Base-by-base conservation (phyloP, 2,888 invertebrate species). In the Cetonia aurata region DNA sequence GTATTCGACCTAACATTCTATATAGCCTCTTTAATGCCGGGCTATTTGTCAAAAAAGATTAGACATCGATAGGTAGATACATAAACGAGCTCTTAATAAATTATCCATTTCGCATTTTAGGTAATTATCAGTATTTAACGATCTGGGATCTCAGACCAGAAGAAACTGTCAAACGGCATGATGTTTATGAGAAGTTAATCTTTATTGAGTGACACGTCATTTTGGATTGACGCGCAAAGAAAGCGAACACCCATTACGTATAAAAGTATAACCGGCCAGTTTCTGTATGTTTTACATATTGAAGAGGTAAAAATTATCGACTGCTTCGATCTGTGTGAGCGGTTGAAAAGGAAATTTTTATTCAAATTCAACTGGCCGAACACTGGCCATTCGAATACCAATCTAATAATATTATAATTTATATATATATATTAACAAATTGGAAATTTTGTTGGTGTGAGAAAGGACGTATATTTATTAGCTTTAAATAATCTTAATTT, bases 161-260 rank as follows among this genome's bases (percentile, higher is more conserved):
- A 9, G 50, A 17, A 50, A 50, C 62, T 50, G 50, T 65, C 62
- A 65, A 50, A 50, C 25, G 25, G 33, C 17, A 65, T 65, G 50
- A 65, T 37, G 50, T 65, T 65, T 50, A 65, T 50, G 42, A 48
- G 31, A 48, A 48, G 33, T 17, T 65, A 65, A 62, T 62, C 62
- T 62, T 48, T 33, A 48, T 31, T 62, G 62, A 31, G 48, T 62
- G 48, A 48, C 50, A 62, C 62, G 44, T 25, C 25, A 17, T 59
- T 25, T 62, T 15, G 48, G 33, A 46, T 62, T 62, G 48, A 62
- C 62, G 48, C 33, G 48, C 13, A 44, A 13, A 62, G 48, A 33
- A 17, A 48, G 33, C 44, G 48, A 62, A 62, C 33, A 62, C 10
- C 33, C 62, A 62, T 62, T 62, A 62, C 12, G 48, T 25, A 25